These are phyloP conservation scores for Ceyx cyanopectus DNA, from an alignment of 2,113 vertebrate genomes.

Conservation along the genomic window DNA sequence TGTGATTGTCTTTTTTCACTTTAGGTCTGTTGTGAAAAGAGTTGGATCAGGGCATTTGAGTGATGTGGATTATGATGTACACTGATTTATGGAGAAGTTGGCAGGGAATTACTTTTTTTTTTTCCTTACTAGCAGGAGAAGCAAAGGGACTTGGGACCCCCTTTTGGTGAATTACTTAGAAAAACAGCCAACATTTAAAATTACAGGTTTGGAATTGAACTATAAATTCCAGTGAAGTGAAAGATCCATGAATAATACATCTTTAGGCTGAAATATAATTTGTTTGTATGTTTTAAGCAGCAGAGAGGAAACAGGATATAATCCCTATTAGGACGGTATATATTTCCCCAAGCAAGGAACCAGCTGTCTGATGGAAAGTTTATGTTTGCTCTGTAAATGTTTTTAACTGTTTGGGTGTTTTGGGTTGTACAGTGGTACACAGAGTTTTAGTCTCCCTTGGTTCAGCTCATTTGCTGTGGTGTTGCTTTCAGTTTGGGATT, in stretches of 20 bases:
- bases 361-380: slow-evolving; percentile 51
- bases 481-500: not conserved
- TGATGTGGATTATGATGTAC: not conserved
- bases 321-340: slow-evolving; percentile 50
- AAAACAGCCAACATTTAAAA: slow-evolving; percentile 54
- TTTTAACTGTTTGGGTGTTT: slow-evolving; percentile 47
- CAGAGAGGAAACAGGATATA: slow-evolving; percentile 57
- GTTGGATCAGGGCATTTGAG: not conserved
- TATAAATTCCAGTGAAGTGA: slow-evolving; percentile 48
- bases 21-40: not conserved
- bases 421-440: not conserved
- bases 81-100: not conserved
- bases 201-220: slow-evolving; percentile 55
- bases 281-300: slow-evolving; percentile 63
- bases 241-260: slow-evolving; percentile 49
- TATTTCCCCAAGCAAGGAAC: slow-evolving; percentile 41
- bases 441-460: not conserved
- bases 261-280: slow-evolving; percentile 55
- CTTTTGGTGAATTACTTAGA: slow-evolving; percentile 61
- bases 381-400: slow-evolving; percentile 16
- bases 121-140: slow-evolving; percentile 3
- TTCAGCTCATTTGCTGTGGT: not conserved
- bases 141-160: not conserved
- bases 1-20: not conserved
- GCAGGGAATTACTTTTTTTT: not conserved